Evolutionary conservation across 2,797 vertebrate species (phyloP), one percentile per base, ranked within the genome.

Genomic region (Naso thynnoides): DNA sequence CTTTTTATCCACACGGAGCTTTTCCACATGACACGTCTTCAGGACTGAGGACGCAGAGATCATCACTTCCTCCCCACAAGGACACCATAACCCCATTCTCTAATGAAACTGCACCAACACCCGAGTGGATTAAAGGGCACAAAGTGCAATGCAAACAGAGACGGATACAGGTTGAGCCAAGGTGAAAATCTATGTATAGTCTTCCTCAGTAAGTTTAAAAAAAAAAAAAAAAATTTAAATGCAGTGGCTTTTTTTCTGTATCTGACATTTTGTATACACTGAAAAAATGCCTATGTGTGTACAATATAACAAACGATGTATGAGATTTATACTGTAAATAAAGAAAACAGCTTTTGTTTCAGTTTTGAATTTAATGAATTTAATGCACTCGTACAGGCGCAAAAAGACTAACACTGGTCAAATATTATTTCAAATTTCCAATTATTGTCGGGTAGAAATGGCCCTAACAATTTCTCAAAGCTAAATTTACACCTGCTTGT

Each of bases 81-180:
- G 76, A 81, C 86, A 56, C 65, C 1, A 16, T 36, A 47, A 82
- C 64, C 60, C 50, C 70, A 56, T 53, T 48, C 47, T 75, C 62
- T 63, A 53, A 83, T 76, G 58, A 68, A 76, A 70, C 31, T 50
- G 36, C 21, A 76, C 60, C 24, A 27, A 57, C 49, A 67, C 21
- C 5, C 78, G 53, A 89, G 70, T 88, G 78, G 86, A 89, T 89
- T 81, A 82, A 2, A 62, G 23, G 47, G 60, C n/a, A 21, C 19
- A 63, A 16, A 39, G 21, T 64, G 54, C 44, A 21, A 67, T 26
- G 48, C 42, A 60, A 48, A 71, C 48, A 68, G 39, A 24, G 29
- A 41, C 21, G 52, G 60, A 26, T 38, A 21, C 29, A 60, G 36
- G 45, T 3, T 3, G 50, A 76, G 54, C 66, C 61, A 77, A 68